Evolutionary conservation across 2,113 vertebrate species (phyloP), one percentile per base, ranked within the genome.

Genomic region (Ranitomeya variabilis): DNA sequence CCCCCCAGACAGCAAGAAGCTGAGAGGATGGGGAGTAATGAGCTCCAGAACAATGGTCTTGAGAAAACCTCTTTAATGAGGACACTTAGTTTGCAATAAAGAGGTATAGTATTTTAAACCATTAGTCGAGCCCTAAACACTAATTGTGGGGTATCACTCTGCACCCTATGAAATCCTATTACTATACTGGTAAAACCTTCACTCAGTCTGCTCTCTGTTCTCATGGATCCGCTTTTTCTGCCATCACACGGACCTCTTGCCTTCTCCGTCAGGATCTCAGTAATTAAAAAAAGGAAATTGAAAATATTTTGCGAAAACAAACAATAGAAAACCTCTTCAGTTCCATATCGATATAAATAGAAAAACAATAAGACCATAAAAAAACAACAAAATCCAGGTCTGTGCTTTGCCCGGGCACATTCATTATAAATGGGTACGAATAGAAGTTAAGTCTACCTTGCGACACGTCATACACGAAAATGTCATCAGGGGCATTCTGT

Each of bases 401-500:
- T 7, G 16, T 52, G 31, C 60, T 52, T 7, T 12, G 37, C 19
- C 37, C 9, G 5, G 37, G 66, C n/a, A 9, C 81, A 60, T 82
- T 45, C n/a, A 82, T 87, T 80, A 81, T 80, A 71, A 55, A 60
- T 59, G 64, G 54, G 21, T 7, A 51, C 14, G 23, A n/a, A 57
- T 19, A 15, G 6, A 51, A 67, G 86, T 74, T 74, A 87, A 74
- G 37, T 26, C 86, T 67, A 52, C n/a, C 59, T 76, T 59, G 16
- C 7, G 12, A 60, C 19, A 78, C 37, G 21, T 78, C 74, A 73
- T 21, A 15, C 21, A 19, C n/a, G n/a, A n/a, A n/a, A n/a, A n/a
- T n/a, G n/a, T n/a, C n/a, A n/a, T n/a, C n/a, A n/a, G n/a, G n/a
- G n/a, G n/a, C n/a, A n/a, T n/a, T n/a, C n/a, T n/a, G n/a, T n/a